Conservation (phyloP, 2,888 invertebrate genomes). For the Pandemis heparana region DNA sequence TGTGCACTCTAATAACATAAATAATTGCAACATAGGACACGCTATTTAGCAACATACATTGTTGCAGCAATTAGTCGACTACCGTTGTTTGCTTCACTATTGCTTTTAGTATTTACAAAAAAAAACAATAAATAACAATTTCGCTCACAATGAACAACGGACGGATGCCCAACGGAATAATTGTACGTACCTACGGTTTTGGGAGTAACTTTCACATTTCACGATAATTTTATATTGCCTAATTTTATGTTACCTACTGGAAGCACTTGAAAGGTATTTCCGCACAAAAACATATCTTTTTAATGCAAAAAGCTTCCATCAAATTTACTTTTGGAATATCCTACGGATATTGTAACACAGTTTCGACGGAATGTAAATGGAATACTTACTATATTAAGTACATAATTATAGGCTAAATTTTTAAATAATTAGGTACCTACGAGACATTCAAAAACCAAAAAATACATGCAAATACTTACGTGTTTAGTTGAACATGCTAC, state of each 20-base stretch:
- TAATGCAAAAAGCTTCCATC: background rate
- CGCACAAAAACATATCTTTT: constrained; percentile 1
- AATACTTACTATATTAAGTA: background rate
- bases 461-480: too few relatives aligned
- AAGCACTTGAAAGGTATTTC: constrained; percentile 4
- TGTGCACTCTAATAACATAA: constrained; percentile 39
- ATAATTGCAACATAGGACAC: background rate
- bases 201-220: background rate
- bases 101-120: background rate
- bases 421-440: too few relatives aligned
- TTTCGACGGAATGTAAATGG: constrained; percentile 2
- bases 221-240: background rate
- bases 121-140: background rate
- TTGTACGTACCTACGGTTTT: background rate
- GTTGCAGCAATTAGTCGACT: constrained; percentile 4
- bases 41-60: constrained; percentile 14
- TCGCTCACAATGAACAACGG: background rate
- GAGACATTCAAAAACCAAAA: too few relatives aligned
- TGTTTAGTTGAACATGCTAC: too few relatives aligned
- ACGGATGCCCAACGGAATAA: background rate
- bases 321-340: background rate
- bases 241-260: background rate
- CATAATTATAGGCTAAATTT: too few relatives aligned
- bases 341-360: constrained; percentile 22
- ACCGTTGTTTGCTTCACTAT: background rate